These are phyloP conservation scores for Spinus pinus DNA, from an alignment of 2,797 vertebrate genomes.

Conservation along the genomic window DNA sequence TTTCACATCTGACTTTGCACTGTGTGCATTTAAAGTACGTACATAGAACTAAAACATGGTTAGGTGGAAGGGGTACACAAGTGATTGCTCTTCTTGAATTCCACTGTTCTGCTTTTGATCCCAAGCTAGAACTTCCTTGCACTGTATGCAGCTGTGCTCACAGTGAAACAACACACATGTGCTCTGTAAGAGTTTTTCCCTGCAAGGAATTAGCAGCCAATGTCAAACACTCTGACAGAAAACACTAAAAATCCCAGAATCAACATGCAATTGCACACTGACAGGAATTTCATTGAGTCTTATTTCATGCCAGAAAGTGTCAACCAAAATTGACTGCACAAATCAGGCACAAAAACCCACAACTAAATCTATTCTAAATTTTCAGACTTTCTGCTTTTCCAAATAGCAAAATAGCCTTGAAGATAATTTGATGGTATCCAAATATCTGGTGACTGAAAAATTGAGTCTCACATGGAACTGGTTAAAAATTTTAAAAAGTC, in stretches of 20 bases:
- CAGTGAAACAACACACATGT: not conserved
- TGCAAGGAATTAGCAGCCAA: not conserved
- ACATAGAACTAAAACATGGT: not conserved
- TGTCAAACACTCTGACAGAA: not conserved
- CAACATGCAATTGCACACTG: not conserved
- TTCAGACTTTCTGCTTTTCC: not conserved
- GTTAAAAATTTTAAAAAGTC: not conserved
- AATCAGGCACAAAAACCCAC: not conserved
- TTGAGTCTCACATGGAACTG: not conserved
- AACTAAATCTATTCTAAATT: not conserved
- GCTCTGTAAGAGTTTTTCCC: not conserved
- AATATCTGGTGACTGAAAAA: not conserved
- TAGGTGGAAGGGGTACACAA: not conserved
- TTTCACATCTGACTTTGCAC: not conserved
- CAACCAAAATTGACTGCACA: not conserved
- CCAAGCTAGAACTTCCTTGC: not conserved
- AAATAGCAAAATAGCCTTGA: not conserved
- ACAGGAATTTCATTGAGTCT: not conserved
- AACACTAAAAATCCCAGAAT: not conserved
- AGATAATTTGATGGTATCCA: not conserved
- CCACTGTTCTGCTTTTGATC: not conserved
- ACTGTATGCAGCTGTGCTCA: not conserved
- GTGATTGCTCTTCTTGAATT: not conserved
- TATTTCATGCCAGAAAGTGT: not conserved
- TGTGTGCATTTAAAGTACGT: not conserved